A percentile compares a stretch with the other conserved stretches of the same genome.
Conservation (phyloP, 92 coral and sea anemone species). For the Zoanthus sociatus region DNA sequence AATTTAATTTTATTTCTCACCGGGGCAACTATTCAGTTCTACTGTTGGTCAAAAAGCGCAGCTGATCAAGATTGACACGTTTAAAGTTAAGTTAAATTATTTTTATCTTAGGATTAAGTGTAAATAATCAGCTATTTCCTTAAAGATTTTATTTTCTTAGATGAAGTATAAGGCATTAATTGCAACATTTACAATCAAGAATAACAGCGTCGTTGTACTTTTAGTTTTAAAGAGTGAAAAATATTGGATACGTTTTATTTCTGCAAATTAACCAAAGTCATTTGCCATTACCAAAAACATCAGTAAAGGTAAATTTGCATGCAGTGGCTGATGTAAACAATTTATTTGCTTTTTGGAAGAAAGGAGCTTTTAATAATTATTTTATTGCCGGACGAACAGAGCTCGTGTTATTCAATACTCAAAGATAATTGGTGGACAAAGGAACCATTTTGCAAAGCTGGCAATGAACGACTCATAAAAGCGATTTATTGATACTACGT, state of each 20-base stretch:
- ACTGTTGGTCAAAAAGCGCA: background rate
- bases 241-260: too few species aligned
- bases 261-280: too few species aligned
- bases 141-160: background rate
- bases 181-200: too few species aligned
- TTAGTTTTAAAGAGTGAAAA: too few species aligned
- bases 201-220: too few species aligned
- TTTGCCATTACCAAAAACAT: too few species aligned
- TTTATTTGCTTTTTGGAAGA: background rate
- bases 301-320: background rate
- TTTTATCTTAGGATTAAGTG: background rate
- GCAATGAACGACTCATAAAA: background rate
- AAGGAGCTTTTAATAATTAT: background rate
- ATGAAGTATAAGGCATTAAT: too few species aligned
- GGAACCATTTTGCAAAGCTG: background rate
- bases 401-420: background rate
- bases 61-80: background rate
- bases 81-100: background rate
- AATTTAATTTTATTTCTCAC: background rate
- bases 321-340: background rate
- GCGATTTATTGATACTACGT: background rate
- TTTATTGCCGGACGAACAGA: constrained; percentile 21
- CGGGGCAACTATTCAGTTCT: background rate
- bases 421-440: constrained; percentile 16
- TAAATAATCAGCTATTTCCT: background rate